phyloP scores from a whole-genome alignment of 2,113 vertebrate species.

The Polypterus senegalus region DNA sequence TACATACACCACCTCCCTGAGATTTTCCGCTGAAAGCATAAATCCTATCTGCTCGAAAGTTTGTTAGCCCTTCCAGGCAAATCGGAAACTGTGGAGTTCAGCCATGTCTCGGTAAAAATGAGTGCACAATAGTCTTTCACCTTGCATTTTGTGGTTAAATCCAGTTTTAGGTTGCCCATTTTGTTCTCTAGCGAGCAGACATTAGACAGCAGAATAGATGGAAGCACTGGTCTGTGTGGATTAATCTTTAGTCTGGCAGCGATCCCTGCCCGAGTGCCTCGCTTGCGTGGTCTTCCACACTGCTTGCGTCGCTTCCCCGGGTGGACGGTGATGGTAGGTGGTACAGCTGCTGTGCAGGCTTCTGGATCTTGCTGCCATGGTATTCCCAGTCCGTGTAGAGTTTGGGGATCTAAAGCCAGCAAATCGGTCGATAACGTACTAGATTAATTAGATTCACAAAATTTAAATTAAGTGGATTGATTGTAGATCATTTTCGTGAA shows the following conservation, averaged over 20 bases:
- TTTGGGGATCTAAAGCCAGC: background rate
- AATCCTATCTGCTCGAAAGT: too few relatives aligned
- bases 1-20: too few relatives aligned
- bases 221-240: constrained; percentile 4
- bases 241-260: constrained; percentile 1
- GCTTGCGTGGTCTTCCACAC: background rate
- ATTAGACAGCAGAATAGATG: constrained; percentile 12
- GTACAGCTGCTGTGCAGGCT: background rate
- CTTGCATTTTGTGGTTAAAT: background rate
- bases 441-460: too few relatives aligned
- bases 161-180: constrained; percentile 10
- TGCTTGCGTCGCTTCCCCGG: background rate
- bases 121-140: too few relatives aligned
- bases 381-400: background rate
- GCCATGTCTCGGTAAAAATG: too few relatives aligned
- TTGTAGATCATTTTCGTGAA: background rate
- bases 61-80: too few relatives aligned
- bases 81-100: too few relatives aligned
- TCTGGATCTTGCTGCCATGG: background rate
- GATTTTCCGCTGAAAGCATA: too few relatives aligned
- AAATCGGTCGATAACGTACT: background rate
- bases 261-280: background rate
- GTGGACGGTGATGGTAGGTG: background rate
- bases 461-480: background rate
- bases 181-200: constrained; percentile 9